Base-by-base conservation (phyloP, 2,797 vertebrate genomes). In the Falco cherrug region DNA sequence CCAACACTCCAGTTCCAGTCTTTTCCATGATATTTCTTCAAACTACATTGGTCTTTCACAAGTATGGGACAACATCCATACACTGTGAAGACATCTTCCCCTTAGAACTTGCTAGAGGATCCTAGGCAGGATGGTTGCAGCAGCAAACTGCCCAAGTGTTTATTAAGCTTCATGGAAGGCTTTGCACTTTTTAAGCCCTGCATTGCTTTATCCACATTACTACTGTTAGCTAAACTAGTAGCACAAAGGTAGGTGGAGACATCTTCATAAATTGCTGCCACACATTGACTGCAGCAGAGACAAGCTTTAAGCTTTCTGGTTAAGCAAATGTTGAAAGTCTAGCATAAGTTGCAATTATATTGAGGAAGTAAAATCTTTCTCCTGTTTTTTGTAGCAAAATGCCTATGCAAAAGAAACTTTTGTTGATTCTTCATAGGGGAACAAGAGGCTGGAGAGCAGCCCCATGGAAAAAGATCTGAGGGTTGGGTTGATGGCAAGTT, bases 401-500 rank as follows among this genome's bases (percentile, higher is more conserved):
- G 10, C 8, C 51, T 41, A 43, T 11, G 26, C 8, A 48, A 88
- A 80, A 13, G 24, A 37, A 90, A 56, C 7, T 45, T 39, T 28
- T 26, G 29, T 13, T 92, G 50, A 83, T 10, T 83, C 74, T 43
- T 43, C 50, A 29, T 2, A 22, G 16, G 7, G 11, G 4, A n/a
- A 37, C 2, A 17, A 76, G 48, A 37, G 64, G 29, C 22, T 41
- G 22, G 39, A 92, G 39, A 76, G 4, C 24, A 68, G 39, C 2
- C 3, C 22, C 6, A 8, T 0, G 0, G 21, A 69, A 50, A 82
- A 6, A 13, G 11, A 35, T 3, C 33, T 47, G 26, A 17, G 24
- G 29, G 29, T 29, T 48, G n/a, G 17, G 31, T 6, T 2, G 3
- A n/a, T 9, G 37, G 8, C 35, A 83, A 75, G 12, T 4, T 48